Evolutionary conservation across 2,888 invertebrate species (phyloP).

Genomic region (Drosophila formosana): DNA sequence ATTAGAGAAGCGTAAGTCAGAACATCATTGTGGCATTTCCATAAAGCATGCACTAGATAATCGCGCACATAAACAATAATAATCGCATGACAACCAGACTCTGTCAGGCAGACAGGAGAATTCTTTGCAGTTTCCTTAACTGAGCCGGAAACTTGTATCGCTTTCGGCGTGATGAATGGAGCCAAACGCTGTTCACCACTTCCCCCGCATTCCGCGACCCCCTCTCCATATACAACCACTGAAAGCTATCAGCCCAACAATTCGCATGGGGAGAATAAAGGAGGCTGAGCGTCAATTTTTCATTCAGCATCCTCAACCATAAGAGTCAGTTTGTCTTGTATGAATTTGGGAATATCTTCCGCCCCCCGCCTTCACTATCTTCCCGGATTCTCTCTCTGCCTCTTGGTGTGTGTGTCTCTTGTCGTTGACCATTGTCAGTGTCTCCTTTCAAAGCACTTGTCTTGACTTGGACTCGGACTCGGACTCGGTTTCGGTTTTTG

Average conservation of each 20-base stretch:
- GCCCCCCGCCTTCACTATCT: slow-evolving; percentile 8
- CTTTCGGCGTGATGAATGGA: slow-evolving; percentile 57
- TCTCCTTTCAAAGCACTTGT: slow-evolving; percentile 52
- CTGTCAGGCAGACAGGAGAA: slow-evolving; percentile 20
- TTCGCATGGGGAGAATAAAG: neutral
- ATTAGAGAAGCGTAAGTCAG: neutral
- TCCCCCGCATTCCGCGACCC: no score
- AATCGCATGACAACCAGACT: slow-evolving; percentile 51
- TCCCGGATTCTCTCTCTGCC: slow-evolving; percentile 2
- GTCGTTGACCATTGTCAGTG: slow-evolving; percentile 61
- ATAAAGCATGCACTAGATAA: slow-evolving; percentile 56
- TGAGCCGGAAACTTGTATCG: slow-evolving; percentile 53
- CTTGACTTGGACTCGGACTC: slow-evolving; percentile 46
- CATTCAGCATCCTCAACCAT: slow-evolving; percentile 57
- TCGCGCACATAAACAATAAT: slow-evolving; percentile 71
- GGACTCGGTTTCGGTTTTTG: slow-evolving; percentile 43
- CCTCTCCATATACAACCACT: slow-evolving; percentile 23
- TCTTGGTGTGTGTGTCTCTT: slow-evolving; percentile 10
- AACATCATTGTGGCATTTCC: slow-evolving; percentile 20
- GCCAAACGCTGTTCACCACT: slow-evolving; percentile 3
- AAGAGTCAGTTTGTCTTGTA: slow-evolving; percentile 27
- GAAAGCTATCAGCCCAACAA: slow-evolving; percentile 18
- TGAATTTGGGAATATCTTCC: slow-evolving; percentile 49
- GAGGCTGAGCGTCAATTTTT: slow-evolving; percentile 60
- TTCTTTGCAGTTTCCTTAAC: slow-evolving; percentile 30